phyloP scores from a whole-genome alignment of 2,113 vertebrate species.

The Carassius auratus region DNA sequence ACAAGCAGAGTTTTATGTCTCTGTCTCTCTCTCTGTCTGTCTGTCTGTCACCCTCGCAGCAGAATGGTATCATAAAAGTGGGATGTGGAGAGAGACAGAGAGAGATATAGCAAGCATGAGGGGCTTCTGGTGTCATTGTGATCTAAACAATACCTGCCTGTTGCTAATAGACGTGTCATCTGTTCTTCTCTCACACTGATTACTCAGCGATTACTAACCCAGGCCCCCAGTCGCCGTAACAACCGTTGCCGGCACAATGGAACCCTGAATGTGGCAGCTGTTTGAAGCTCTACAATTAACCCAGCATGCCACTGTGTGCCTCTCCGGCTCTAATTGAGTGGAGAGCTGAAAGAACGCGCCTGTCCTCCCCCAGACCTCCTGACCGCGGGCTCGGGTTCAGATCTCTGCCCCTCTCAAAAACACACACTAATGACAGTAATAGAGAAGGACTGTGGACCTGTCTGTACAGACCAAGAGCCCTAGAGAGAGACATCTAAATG shows the following conservation, averaged over 20 bases:
- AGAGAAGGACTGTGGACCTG: slow-evolving; percentile 74
- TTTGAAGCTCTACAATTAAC: slow-evolving; percentile 82
- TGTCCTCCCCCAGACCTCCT: slow-evolving; percentile 72
- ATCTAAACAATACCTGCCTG: slow-evolving; percentile 74
- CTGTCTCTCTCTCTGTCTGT: too few species aligned
- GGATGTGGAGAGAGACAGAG: slow-evolving; percentile 5
- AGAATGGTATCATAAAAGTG: slow-evolving; percentile 4
- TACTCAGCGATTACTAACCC: slow-evolving; percentile 81
- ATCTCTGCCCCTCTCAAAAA: slow-evolving; percentile 60
- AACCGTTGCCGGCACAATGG: slow-evolving; percentile 80
- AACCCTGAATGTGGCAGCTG: slow-evolving; percentile 77
- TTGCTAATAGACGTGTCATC: slow-evolving; percentile 75
- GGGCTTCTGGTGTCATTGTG: slow-evolving; percentile 39
- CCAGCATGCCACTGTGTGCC: slow-evolving; percentile 74
- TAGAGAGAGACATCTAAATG: slow-evolving; percentile 54
- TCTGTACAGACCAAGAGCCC: slow-evolving; percentile 70
- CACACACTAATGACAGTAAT: slow-evolving; percentile 75
- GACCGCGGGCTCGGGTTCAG: slow-evolving; percentile 63
- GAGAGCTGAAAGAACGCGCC: slow-evolving; percentile 68
- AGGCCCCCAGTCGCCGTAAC: slow-evolving; percentile 76
- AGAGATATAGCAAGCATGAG: neutral
- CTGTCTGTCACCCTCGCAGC: neutral
- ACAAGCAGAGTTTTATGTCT: neutral
- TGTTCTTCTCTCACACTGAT: slow-evolving; percentile 73
- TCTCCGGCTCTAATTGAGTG: slow-evolving; percentile 74